A percentile compares a stretch with the other conserved stretches of the same genome.
Evolutionary conservation across 2,888 invertebrate genomes (phyloP).

Genomic region (Trilocha varians): DNA sequence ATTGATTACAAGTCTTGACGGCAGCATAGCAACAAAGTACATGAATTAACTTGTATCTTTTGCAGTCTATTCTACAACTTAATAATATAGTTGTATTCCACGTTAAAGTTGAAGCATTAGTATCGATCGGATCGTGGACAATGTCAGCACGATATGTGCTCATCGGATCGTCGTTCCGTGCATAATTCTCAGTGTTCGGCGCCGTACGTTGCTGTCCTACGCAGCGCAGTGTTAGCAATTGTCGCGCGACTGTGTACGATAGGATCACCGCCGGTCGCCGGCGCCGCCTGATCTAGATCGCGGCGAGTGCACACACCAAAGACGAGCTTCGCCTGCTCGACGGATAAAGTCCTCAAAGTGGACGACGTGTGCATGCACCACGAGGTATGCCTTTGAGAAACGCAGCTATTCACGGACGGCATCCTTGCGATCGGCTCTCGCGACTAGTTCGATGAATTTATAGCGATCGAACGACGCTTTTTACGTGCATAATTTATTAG

Average conservation of each 20-base stretch:
- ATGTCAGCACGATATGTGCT: conserved; percentile 19
- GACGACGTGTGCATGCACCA: conserved; percentile 46
- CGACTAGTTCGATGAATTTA: conserved; percentile 9
- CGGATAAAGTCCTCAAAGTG: conserved; percentile 65
- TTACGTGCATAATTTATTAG: background rate
- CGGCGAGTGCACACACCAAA: conserved; percentile 52
- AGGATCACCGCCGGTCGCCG: conserved; percentile 53
- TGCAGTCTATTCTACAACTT: too few relatives aligned
- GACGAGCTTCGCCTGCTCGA: conserved; percentile 37
- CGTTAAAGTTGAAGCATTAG: background rate
- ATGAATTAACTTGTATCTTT: too few relatives aligned
- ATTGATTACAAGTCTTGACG: too few relatives aligned
- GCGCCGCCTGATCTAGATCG: conserved; percentile 65
- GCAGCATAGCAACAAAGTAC: too few relatives aligned
- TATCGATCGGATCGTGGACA: background rate
- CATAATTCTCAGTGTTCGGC: conserved; percentile 60
- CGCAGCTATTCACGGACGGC: conserved; percentile 40
- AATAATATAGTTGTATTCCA: background rate
- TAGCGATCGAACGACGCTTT: background rate
- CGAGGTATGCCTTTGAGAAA: conserved; percentile 61
- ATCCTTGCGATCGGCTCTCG: conserved; percentile 44
- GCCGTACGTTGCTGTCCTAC: conserved; percentile 24
- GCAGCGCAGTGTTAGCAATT: conserved; percentile 56
- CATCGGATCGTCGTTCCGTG: conserved; percentile 27
- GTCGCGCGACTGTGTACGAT: conserved; percentile 61